A percentile compares a stretch with the other conserved stretches of the same genome.
phyloP scores from a whole-genome alignment of 2,888 invertebrate species.

The Aradus depressus region DNA sequence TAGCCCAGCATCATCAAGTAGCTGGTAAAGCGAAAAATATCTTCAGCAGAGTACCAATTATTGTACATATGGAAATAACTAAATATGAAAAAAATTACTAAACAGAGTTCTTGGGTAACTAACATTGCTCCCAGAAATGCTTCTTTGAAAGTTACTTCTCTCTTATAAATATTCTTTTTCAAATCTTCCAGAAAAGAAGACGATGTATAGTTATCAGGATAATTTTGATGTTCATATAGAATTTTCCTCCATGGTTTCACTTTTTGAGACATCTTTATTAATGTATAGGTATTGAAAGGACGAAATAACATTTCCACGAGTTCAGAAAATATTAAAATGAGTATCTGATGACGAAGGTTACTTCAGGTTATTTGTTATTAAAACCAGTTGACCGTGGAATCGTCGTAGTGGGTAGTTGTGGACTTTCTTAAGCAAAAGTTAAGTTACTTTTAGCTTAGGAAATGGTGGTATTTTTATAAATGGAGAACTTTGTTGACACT shows the following conservation, averaged over 20 bases:
- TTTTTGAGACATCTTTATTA: background rate
- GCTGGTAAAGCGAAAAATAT: constrained; percentile 49
- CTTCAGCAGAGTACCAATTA: constrained; percentile 51
- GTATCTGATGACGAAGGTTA: too few species aligned
- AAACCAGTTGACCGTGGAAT: background rate
- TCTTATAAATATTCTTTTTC: constrained; percentile 67
- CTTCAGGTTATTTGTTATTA: background rate
- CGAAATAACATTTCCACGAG: background rate
- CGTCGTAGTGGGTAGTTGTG: too few species aligned
- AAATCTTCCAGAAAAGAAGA: constrained; percentile 73
- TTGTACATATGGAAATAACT: constrained; percentile 63
- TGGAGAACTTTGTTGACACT: background rate
- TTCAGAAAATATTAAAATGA: background rate
- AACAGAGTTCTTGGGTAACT: constrained; percentile 68
- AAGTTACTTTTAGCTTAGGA: too few species aligned
- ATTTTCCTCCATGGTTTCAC: constrained; percentile 71
- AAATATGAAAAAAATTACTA: constrained; percentile 59
- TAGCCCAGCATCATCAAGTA: constrained; percentile 51
- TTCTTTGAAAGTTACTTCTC: constrained; percentile 56
- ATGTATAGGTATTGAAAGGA: background rate
- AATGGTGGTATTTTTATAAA: background rate
- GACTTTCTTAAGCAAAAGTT: too few species aligned
- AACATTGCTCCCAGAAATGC: constrained; percentile 65
- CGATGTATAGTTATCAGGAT: constrained; percentile 89
- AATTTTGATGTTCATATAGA: constrained; percentile 73